Evolutionary conservation across 2,888 invertebrate genomes (phyloP).

Genomic region (Exocentrus adspersus): DNA sequence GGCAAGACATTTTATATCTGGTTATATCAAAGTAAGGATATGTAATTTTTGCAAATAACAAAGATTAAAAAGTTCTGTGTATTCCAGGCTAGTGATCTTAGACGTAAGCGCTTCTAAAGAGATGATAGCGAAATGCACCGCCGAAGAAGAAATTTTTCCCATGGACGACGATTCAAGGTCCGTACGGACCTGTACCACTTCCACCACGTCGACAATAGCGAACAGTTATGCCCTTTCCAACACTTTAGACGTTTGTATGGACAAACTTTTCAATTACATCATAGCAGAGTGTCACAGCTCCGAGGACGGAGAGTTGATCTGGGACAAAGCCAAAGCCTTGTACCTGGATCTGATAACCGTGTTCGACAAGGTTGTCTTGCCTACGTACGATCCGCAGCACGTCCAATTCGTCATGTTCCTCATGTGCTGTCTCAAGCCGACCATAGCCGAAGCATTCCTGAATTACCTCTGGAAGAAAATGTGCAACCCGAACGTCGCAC

Average conservation of each 20-base stretch:
- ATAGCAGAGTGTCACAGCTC: slow-evolving; percentile 68
- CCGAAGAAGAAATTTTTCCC: slow-evolving; percentile 64
- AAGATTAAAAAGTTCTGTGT: too few species aligned
- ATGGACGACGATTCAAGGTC: slow-evolving; percentile 69
- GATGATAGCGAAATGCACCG: slow-evolving; percentile 63
- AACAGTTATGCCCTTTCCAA: too few species aligned
- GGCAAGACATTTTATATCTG: slow-evolving; percentile 76
- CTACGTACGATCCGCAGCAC: slow-evolving; percentile 84
- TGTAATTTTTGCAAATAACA: too few species aligned
- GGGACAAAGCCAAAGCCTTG: slow-evolving; percentile 69
- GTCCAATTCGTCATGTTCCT: slow-evolving; percentile 82
- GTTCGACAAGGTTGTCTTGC: slow-evolving; percentile 84
- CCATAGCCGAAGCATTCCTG: slow-evolving; percentile 72
- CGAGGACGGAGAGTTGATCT: slow-evolving; percentile 64
- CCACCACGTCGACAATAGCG: slow-evolving; percentile 54
- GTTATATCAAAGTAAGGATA: slow-evolving; percentile 78
- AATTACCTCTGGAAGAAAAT: slow-evolving; percentile 79
- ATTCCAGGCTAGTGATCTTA: slow-evolving; percentile 74
- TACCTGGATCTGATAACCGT: slow-evolving; percentile 72
- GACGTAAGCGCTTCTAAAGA: slow-evolving; percentile 76
- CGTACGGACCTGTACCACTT: slow-evolving; percentile 49
- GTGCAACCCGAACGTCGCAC: slow-evolving; percentile 71
- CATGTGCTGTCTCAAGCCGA: slow-evolving; percentile 73
- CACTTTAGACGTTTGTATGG: slow-evolving; percentile 81
- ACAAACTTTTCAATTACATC: slow-evolving; percentile 77